Conservation (phyloP, 2,888 invertebrate genomes). For the Platerodrilus igneus region DNA sequence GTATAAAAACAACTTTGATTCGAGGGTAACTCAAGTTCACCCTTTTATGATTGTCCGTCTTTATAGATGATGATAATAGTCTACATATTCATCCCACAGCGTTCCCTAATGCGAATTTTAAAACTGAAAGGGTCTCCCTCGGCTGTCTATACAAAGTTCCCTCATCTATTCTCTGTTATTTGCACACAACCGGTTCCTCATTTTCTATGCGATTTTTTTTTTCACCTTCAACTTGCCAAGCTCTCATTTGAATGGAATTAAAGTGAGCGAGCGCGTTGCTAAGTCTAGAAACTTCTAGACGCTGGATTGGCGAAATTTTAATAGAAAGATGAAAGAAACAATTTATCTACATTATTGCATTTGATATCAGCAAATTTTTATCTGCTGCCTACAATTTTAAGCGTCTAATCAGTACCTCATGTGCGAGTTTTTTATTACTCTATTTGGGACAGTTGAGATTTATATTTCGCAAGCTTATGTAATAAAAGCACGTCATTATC, state of each 20-base stretch:
- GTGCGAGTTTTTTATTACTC: no score
- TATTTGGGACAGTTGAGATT: no score
- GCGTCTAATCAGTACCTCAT: no score
- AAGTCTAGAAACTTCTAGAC: no score
- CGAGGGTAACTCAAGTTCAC: slow-evolving; percentile 11
- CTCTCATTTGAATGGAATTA: slow-evolving; percentile 17
- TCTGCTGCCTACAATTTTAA: no score
- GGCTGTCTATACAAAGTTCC: slow-evolving; percentile 20
- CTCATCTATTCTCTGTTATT: slow-evolving; percentile 23
- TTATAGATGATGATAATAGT: slow-evolving; percentile 16
- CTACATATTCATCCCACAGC: slow-evolving; percentile 9
- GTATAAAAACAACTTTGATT: slow-evolving; percentile 1
- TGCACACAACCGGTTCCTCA: slow-evolving; percentile 32
- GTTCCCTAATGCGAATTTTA: slow-evolving; percentile 23
- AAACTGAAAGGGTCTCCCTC: slow-evolving; percentile 17
- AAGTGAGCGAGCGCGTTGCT: no score
- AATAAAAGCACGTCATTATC: no score
- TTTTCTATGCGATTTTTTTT: slow-evolving; percentile 31
- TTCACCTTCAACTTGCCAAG: slow-evolving; percentile 20
- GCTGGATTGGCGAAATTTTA: no score
- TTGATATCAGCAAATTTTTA: no score
- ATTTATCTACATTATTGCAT: no score
- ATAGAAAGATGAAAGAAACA: no score
- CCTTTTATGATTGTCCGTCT: slow-evolving; percentile 14
- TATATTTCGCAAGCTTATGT: no score